Evolutionary conservation across 2,113 vertebrate species (phyloP).

Genomic region (Sorex fumeus): DNA sequence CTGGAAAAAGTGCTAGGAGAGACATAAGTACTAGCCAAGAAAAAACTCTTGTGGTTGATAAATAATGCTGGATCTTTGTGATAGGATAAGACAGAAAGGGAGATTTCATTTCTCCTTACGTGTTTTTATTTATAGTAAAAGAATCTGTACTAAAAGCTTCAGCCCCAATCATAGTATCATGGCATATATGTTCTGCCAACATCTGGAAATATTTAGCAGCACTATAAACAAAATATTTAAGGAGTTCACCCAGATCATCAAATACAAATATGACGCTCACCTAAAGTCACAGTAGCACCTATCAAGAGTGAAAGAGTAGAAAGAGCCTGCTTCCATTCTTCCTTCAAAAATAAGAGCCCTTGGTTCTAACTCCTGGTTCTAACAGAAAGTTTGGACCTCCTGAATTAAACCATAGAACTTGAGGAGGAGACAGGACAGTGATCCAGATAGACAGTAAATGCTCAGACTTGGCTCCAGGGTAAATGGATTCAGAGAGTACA

Average conservation of each 20-base stretch:
- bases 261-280: constrained; percentile 29
- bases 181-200: background rate
- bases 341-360: background rate
- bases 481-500: background rate
- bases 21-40: background rate
- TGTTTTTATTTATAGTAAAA: constrained; percentile 61
- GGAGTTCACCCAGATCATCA: constrained; percentile 48
- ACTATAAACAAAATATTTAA: constrained; percentile 58
- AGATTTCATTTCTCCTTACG: constrained; percentile 49
- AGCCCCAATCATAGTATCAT: background rate
- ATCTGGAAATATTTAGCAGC: constrained; percentile 61
- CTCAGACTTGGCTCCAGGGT: background rate
- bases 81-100: constrained; percentile 16
- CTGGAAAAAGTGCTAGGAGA: constrained; percentile 26
- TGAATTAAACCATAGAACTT: background rate
- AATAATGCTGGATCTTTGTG: constrained; percentile 62
- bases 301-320: background rate
- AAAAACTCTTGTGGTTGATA: constrained; percentile 64
- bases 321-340: background rate
- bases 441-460: background rate
- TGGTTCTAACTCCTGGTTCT: background rate
- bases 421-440: background rate
- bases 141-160: background rate
- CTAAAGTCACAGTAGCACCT: background rate
- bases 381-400: background rate